A percentile compares a stretch with the other conserved stretches of the same genome.
These are phyloP conservation scores for Pipa parva DNA, from an alignment of 2,113 vertebrate species.

Conservation along the genomic window DNA sequence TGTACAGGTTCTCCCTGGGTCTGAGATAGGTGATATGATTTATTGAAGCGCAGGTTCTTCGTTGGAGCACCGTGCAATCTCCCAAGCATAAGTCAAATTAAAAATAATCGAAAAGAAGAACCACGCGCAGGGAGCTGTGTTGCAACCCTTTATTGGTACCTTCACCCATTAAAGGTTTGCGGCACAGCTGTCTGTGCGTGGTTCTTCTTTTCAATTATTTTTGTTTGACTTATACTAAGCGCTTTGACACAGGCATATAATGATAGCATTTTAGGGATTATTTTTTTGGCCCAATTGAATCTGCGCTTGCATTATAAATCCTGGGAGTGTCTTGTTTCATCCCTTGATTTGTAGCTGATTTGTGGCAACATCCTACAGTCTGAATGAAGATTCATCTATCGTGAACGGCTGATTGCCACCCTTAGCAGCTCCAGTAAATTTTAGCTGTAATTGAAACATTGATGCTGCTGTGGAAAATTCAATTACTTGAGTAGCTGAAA, in stretches of 20 bases:
- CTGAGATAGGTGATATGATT: too few species aligned
- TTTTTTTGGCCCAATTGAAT: constrained; percentile 27
- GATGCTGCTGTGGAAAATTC: constrained; percentile 33
- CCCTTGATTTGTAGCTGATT: constrained; percentile 29
- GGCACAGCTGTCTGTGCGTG: too few species aligned
- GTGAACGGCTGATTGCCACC: constrained; percentile 33
- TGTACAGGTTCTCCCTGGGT: too few species aligned
- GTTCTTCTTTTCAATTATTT: too few species aligned
- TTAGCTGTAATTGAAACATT: constrained; percentile 37
- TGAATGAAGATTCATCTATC: constrained; percentile 27
- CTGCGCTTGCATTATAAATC: constrained; percentile 28
- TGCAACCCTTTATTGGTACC: too few species aligned
- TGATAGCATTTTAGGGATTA: constrained; percentile 20
- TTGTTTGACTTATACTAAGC: too few species aligned
- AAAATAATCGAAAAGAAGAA: too few species aligned
- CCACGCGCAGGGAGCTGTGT: too few species aligned
- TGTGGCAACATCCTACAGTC: constrained; percentile 2
- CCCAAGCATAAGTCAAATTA: too few species aligned
- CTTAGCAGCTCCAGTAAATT: constrained; percentile 25
- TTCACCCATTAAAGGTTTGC: too few species aligned
- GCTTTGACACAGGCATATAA: constrained; percentile 9
- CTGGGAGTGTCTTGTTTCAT: constrained; percentile 8
- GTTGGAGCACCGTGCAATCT: too few species aligned
- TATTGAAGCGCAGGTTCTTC: too few species aligned
- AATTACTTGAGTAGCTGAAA: constrained; percentile 40